Evolutionary conservation across 2,888 invertebrate species (phyloP).

Genomic region (Drosophila affinis): DNA sequence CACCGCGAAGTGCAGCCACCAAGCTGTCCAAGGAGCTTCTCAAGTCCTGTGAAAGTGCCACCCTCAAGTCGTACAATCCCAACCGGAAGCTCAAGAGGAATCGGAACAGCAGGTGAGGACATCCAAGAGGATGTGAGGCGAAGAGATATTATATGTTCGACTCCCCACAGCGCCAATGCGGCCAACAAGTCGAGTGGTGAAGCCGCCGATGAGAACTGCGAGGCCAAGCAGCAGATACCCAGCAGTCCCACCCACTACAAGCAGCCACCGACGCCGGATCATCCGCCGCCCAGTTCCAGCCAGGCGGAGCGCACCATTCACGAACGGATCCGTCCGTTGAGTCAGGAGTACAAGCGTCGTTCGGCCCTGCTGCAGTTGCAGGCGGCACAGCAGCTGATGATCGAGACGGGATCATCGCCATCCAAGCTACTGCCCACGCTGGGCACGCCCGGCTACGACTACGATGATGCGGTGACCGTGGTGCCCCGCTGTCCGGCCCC

Average conservation of each 20-base stretch:
- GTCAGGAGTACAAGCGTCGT: slow-evolving; percentile 88
- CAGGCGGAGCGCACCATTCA: slow-evolving; percentile 95
- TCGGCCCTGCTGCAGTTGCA: slow-evolving; percentile 75
- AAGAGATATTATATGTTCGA: background rate
- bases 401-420: slow-evolving; percentile 78
- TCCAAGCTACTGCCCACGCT: slow-evolving; percentile 67
- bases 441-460: slow-evolving; percentile 72
- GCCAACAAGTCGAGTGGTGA: slow-evolving; percentile 59
- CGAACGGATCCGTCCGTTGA: slow-evolving; percentile 93
- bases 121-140: background rate
- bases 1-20: slow-evolving; percentile 68
- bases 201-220: slow-evolving; percentile 76
- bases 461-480: slow-evolving; percentile 77
- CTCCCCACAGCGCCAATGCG: slow-evolving; percentile 50
- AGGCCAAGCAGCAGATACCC: slow-evolving; percentile 85
- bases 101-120: slow-evolving; percentile 80
- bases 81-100: slow-evolving; percentile 83
- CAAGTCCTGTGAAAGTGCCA: slow-evolving; percentile 74
- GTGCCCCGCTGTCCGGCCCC: slow-evolving; percentile 70
- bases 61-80: slow-evolving; percentile 83
- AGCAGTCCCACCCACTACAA: slow-evolving; percentile 94
- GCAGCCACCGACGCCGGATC: slow-evolving; percentile 97
- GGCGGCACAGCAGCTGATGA: slow-evolving; percentile 74
- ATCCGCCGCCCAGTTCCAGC: slow-evolving; percentile 95
- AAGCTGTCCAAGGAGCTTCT: slow-evolving; percentile 71